Percentiles rank a stretch among this genome's conserved stretches.
phyloP scores from a whole-genome alignment of 2,113 vertebrate species.

The Syngnathoides biaculeatus region DNA sequence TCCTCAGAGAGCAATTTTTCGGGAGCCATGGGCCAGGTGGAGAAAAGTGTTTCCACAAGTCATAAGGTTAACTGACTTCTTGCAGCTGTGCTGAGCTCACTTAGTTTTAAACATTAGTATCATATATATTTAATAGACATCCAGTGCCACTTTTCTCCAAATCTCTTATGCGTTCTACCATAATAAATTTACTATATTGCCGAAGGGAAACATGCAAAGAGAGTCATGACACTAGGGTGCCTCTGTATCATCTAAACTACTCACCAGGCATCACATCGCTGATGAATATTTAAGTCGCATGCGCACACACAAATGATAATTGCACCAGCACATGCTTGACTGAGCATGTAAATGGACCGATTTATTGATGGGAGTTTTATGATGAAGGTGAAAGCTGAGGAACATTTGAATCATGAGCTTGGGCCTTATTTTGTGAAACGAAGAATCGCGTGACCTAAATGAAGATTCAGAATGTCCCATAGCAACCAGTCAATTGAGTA shows the following conservation, averaged over 20 bases:
- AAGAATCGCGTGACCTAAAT: slow-evolving; percentile 32
- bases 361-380: slow-evolving; percentile 62
- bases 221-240: neutral
- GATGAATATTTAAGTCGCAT: slow-evolving; percentile 23
- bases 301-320: slow-evolving; percentile 45
- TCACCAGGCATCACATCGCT: slow-evolving; percentile 18
- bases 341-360: slow-evolving; percentile 53
- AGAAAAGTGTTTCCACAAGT: neutral
- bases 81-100: neutral
- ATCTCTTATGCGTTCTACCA: neutral
- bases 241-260: slow-evolving; percentile 11
- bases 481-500: slow-evolving; percentile 18
- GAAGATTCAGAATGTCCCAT: slow-evolving; percentile 15
- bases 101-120: slow-evolving; percentile 12
- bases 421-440: slow-evolving; percentile 17
- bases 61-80: slow-evolving; percentile 12
- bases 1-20: slow-evolving; percentile 6
- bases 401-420: slow-evolving; percentile 46
- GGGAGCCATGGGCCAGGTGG: neutral
- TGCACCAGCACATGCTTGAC: slow-evolving; percentile 46
- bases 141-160: slow-evolving; percentile 6
- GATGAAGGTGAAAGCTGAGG: slow-evolving; percentile 50
- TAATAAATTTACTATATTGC: slow-evolving; percentile 2
- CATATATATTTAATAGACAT: neutral
- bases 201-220: neutral